A percentile compares a stretch with the other conserved stretches of the same genome.
Evolutionary conservation across 2,797 vertebrate genomes (phyloP).

Genomic region (Channa striata): DNA sequence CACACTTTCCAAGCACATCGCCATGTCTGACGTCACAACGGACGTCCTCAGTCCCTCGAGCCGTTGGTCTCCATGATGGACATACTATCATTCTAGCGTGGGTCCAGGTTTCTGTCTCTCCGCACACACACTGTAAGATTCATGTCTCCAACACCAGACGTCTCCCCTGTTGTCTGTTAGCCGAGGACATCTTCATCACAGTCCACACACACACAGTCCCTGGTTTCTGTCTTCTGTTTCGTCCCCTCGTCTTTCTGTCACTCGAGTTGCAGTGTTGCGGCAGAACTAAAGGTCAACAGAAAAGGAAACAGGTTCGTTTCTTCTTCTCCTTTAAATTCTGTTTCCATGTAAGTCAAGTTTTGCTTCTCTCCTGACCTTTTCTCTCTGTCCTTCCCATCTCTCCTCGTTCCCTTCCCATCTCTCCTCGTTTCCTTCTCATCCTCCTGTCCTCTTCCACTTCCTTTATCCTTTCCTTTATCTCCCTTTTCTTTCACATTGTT

Average conservation of each 20-base stretch:
- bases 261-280: too few species aligned
- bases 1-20: too few species aligned
- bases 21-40: too few species aligned
- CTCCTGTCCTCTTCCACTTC: too few species aligned
- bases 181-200: conserved; percentile 19
- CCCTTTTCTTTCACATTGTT: neutral
- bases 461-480: too few species aligned
- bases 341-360: too few species aligned
- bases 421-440: neutral
- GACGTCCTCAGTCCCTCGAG: conserved; percentile 27
- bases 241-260: neutral
- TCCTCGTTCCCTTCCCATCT: neutral
- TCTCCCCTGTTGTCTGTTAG: conserved; percentile 53
- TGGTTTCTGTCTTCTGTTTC: conserved; percentile 14
- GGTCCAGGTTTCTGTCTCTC: neutral
- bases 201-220: neutral
- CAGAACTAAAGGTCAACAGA: too few species aligned
- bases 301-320: too few species aligned
- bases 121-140: conserved; percentile 15
- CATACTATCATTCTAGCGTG: conserved; percentile 30
- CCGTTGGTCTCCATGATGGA: neutral
- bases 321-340: neutral
- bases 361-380: too few species aligned
- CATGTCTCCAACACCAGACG: conserved; percentile 31
- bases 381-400: too few species aligned